Evolutionary conservation across 1,140 invertebrate species (phyloP), one percentile per base, ranked within the genome.

Genomic region (Solenopsis fugax): DNA sequence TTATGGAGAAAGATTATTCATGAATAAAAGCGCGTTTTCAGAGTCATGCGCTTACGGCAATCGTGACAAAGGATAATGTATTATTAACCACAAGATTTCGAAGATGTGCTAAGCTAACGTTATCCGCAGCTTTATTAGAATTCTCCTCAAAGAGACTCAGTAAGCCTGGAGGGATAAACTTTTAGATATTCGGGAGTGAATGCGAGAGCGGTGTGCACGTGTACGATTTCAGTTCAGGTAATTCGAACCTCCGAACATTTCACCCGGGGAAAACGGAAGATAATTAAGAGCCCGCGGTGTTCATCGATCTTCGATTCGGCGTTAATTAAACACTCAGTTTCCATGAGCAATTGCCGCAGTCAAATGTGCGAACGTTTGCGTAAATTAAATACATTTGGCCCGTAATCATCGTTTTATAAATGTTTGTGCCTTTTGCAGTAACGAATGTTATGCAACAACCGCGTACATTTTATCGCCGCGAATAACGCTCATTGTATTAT

Each of bases 81-180:
- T 82, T 73, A 58, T 73, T 82, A 56, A 72, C 6, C 24, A 6
- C 16, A n/a, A 73, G 37, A 73, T 73, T 10, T 24, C 1, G 41
- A 21, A 73, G 12, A 73, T 41, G 24, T 52, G 13, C 24, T 60
- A 65, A 82, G 52, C 21, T 65, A 82, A 72, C 52, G 48, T 82
- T 41, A 82, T 73, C 41, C 41, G 41, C 18, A 34, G 18, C 13
- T 75, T 75, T 84, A 75, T 84, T 50, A 73, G 69, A 4, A 75
- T 75, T 60, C 21, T 13, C 34, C 50, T 60, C 80, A 82, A 82
- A 73, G 80, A 29, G n/a, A 60, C 24, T 34, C 29, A 0, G 29
- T 18, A 34, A 48, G 52, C 24, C 65, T 41, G 16, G 24, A 48
- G 54, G 24, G 24, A 45, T 48, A 18, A 73, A 82, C 67, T 48